Conservation (phyloP, 2,888 invertebrate genomes). For the Pristionchus entomophagus region DNA sequence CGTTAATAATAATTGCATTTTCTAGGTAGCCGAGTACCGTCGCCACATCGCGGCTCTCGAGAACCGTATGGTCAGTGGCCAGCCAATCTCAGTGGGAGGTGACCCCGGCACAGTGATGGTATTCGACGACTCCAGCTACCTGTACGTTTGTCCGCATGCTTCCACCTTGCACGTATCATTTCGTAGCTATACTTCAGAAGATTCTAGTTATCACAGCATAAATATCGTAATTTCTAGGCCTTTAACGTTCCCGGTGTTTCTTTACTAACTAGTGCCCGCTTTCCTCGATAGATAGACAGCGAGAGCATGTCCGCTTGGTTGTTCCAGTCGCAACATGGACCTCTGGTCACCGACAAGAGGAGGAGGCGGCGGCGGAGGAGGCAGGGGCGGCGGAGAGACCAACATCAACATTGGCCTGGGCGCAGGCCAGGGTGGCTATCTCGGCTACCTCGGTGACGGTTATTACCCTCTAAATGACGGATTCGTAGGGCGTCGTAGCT, state of each 20-base stretch:
- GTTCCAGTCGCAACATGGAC: conserved; percentile 50
- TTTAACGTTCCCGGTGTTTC: background rate
- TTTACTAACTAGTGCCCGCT: conserved; percentile 17
- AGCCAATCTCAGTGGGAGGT: background rate
- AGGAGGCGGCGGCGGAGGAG: background rate
- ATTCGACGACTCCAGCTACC: conserved; percentile 47
- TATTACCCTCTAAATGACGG: conserved; percentile 22
- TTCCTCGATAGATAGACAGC: background rate
- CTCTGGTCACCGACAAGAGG: conserved; percentile 49
- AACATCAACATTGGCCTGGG: conserved; percentile 49
- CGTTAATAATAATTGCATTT: too few relatives aligned
- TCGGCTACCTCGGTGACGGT: conserved; percentile 47
- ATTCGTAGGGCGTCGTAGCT: conserved; percentile 39
- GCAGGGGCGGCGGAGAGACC: background rate
- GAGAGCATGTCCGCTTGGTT: conserved; percentile 9
- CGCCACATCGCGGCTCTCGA: conserved; percentile 74
- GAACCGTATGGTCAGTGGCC: conserved; percentile 57
- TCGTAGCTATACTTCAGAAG: background rate
- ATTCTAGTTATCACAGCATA: conserved; percentile 4
- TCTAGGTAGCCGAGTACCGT: conserved; percentile 72
- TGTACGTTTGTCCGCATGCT: conserved; percentile 34
- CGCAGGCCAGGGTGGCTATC: conserved; percentile 26
- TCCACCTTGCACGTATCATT: background rate
- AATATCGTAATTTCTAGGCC: too few relatives aligned
- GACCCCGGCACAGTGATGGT: conserved; percentile 46